These are phyloP conservation scores for Adelosebastes latens DNA, from an alignment of 2,797 vertebrate genomes.

Conservation along the genomic window DNA sequence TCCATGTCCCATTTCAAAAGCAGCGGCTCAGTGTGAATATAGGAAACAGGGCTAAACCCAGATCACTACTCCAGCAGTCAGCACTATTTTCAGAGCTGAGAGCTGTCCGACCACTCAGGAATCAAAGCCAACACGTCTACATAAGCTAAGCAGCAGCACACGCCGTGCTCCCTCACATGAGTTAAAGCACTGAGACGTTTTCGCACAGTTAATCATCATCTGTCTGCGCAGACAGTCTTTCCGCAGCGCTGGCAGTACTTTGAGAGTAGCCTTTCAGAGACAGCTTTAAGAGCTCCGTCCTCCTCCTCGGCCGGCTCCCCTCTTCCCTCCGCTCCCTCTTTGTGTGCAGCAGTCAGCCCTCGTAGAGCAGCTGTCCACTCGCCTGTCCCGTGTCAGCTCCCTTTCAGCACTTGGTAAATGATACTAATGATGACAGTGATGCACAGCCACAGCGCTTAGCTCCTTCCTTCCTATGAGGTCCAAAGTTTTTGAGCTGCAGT, in stretches of 20 bases:
- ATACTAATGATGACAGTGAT: slow-evolving; percentile 69
- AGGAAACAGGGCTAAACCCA: slow-evolving; percentile 82
- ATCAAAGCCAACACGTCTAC: slow-evolving; percentile 68
- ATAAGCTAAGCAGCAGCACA: slow-evolving; percentile 63
- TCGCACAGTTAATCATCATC: slow-evolving; percentile 67
- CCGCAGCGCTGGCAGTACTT: slow-evolving; percentile 35
- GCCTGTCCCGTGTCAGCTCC: slow-evolving; percentile 62
- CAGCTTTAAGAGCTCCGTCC: slow-evolving; percentile 47
- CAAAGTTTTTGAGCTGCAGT: slow-evolving; percentile 18
- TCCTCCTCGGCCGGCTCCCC: slow-evolving; percentile 37
- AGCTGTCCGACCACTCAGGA: slow-evolving; percentile 65
- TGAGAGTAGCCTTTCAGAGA: slow-evolving; percentile 63
- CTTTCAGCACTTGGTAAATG: slow-evolving; percentile 64
- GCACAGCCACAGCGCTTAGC: slow-evolving; percentile 35
- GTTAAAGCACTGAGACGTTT: slow-evolving; percentile 59
- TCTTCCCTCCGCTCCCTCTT: slow-evolving; percentile 47
- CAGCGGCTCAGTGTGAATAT: slow-evolving; percentile 64
- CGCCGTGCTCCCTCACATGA: slow-evolving; percentile 33
- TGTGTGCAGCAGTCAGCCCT: slow-evolving; percentile 60
- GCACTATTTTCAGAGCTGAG: slow-evolving; percentile 73
- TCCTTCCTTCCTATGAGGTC: slow-evolving; percentile 4
- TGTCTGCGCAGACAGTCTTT: slow-evolving; percentile 49
- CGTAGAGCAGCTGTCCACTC: slow-evolving; percentile 64
- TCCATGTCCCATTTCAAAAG: slow-evolving; percentile 62
- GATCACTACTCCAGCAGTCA: slow-evolving; percentile 77